Percentiles rank a stretch among this genome's conserved stretches.
Evolutionary conservation across 2,888 invertebrate species (phyloP).

Genomic region (Anoncus sp.): DNA sequence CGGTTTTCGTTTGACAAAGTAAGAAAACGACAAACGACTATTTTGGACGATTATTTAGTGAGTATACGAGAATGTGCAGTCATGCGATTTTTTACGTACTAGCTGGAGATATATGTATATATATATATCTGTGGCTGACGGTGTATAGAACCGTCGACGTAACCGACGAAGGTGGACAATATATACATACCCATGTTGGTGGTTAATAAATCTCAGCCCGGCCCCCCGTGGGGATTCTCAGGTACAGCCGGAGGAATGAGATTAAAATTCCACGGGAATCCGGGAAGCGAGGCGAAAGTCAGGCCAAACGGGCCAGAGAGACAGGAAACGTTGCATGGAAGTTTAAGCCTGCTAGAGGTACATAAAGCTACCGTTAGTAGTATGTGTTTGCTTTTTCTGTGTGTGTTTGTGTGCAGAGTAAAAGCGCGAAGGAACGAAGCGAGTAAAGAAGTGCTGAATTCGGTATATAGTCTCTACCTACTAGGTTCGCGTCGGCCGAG

Average conservation of each 20-base stretch:
- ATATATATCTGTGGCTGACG: too few relatives aligned
- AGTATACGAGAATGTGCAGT: neutral
- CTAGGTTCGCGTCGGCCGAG: conserved; percentile 29
- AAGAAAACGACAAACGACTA: too few relatives aligned
- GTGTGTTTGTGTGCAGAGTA: conserved; percentile 14
- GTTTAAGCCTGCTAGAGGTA: conserved; percentile 56
- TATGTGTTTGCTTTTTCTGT: too few relatives aligned
- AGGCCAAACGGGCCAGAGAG: conserved; percentile 40
- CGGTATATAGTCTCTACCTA: conserved; percentile 26
- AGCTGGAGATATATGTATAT: conserved; percentile 25
- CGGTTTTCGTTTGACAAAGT: conserved; percentile 1
- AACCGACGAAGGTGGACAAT: conserved; percentile 44
- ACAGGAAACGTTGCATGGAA: conserved; percentile 55
- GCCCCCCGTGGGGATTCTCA: conserved; percentile 54
- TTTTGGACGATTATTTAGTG: conserved; percentile 25
- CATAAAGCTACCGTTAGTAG: conserved; percentile 23
- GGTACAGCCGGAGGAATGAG: conserved; percentile 60
- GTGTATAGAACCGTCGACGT: conserved; percentile 19
- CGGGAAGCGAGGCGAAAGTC: conserved; percentile 38
- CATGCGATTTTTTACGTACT: conserved; percentile 23
- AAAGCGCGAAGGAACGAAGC: conserved; percentile 43
- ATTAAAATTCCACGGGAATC: conserved; percentile 69
- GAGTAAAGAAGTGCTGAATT: conserved; percentile 47
- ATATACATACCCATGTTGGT: conserved; percentile 45
- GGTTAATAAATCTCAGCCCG: conserved; percentile 68